Evolutionary conservation across 2,888 invertebrate genomes (phyloP).

Genomic region (Sycophila texana): DNA sequence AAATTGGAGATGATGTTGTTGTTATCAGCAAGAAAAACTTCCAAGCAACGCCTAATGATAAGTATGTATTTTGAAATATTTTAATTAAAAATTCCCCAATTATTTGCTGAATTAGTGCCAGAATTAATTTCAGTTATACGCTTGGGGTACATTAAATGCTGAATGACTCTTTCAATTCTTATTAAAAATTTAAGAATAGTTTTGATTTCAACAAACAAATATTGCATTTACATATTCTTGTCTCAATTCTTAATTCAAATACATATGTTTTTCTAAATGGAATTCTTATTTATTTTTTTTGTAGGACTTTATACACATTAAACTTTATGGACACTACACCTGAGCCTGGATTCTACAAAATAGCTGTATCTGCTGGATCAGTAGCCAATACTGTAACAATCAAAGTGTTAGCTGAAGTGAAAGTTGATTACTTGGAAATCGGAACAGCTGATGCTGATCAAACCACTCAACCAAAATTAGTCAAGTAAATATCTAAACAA

Average conservation of each 20-base stretch:
- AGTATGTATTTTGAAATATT: conserved; percentile 65
- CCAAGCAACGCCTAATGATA: conserved; percentile 71
- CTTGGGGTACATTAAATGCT: conserved; percentile 72
- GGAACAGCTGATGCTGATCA: conserved; percentile 95
- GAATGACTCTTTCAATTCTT: conserved; percentile 56
- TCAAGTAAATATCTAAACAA: conserved; percentile 74
- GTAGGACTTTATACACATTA: conserved; percentile 84
- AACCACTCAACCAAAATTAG: conserved; percentile 87
- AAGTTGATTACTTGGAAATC: conserved; percentile 87
- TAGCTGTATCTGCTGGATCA: conserved; percentile 84
- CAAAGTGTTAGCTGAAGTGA: conserved; percentile 86
- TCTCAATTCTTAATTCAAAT: conserved; percentile 8
- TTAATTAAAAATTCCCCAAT: conserved; percentile 63
- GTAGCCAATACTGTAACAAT: conserved; percentile 78
- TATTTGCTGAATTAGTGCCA: conserved; percentile 68
- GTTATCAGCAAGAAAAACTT: conserved; percentile 82
- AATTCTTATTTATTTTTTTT: conserved; percentile 34
- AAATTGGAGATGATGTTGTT: conserved; percentile 84
- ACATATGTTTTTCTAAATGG: conserved; percentile 47
- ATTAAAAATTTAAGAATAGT: conserved; percentile 33
- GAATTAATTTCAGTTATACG: conserved; percentile 71
- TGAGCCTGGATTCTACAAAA: conserved; percentile 89
- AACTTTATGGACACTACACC: conserved; percentile 87
- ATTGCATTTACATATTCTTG: background rate
- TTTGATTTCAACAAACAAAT: conserved; percentile 59